Conservation (phyloP, 2,888 invertebrate species). For the Fragum fragum region DNA sequence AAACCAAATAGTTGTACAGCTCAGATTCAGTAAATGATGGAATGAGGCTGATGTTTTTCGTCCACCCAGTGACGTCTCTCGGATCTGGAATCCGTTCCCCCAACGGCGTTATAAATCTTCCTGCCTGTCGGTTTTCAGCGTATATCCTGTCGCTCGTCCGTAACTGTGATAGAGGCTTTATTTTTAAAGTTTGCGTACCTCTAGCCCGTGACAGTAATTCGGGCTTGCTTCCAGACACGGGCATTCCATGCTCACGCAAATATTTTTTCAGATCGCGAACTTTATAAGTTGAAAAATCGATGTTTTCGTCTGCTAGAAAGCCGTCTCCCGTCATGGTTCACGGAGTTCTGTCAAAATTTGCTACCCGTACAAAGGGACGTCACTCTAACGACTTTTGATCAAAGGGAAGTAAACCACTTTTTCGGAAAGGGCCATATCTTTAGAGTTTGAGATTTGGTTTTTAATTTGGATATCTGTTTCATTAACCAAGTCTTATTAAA, state of each 20-base stretch:
- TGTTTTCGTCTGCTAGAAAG: too few relatives aligned
- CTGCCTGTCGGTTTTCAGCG: not conserved
- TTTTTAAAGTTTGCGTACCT: not conserved
- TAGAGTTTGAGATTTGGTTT: too few relatives aligned
- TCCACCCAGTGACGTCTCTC: not conserved
- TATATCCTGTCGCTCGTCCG: not conserved
- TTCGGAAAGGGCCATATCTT: too few relatives aligned
- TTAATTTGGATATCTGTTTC: too few relatives aligned
- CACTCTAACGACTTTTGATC: too few relatives aligned
- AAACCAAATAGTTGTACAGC: conserved; percentile 20
- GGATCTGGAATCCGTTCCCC: conserved; percentile 1
- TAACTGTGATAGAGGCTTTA: not conserved
- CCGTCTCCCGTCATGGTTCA: too few relatives aligned
- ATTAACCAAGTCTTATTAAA: too few relatives aligned
- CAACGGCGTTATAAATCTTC: not conserved
- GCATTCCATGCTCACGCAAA: not conserved
- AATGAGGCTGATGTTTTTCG: not conserved
- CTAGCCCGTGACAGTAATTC: not conserved
- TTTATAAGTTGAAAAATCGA: not conserved
- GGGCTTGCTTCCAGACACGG: conserved; percentile 1
- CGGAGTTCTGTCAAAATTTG: too few relatives aligned
- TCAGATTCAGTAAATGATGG: conserved; percentile 2
- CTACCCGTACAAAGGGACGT: too few relatives aligned
- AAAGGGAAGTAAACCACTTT: too few relatives aligned
- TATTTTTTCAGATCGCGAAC: not conserved